Evolutionary conservation across 2,888 invertebrate genomes (phyloP).

Genomic region (Ichneumon xanthorius): DNA sequence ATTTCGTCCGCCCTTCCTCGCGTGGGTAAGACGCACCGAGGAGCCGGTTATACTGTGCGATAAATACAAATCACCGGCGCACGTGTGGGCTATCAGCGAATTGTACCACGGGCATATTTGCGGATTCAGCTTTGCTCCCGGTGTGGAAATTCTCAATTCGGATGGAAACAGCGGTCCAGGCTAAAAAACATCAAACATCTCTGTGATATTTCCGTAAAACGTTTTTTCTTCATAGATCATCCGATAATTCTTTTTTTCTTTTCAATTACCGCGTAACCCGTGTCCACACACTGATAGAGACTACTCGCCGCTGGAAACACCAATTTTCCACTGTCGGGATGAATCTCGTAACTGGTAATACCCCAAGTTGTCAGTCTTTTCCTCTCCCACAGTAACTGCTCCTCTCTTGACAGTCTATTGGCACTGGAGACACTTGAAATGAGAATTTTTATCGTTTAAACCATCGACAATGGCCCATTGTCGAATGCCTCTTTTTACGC

Average conservation of each 20-base stretch:
- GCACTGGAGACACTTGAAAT: constrained; percentile 84
- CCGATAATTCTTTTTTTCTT: neutral
- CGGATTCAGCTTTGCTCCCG: constrained; percentile 91
- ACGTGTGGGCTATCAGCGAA: constrained; percentile 95
- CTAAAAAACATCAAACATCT: constrained; percentile 78
- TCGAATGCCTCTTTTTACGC: neutral
- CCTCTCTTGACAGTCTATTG: constrained; percentile 92
- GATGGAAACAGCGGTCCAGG: constrained; percentile 89
- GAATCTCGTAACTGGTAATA: constrained; percentile 96
- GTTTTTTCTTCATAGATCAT: neutral
- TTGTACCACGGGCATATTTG: constrained; percentile 93
- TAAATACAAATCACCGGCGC: constrained; percentile 96
- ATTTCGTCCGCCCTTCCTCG: constrained; percentile 89
- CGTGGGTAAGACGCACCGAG: constrained; percentile 90
- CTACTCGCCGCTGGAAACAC: constrained; percentile 96
- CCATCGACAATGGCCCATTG: constrained; percentile 44
- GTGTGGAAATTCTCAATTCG: constrained; percentile 88
- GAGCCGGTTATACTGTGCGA: constrained; percentile 89
- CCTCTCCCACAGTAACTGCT: constrained; percentile 95
- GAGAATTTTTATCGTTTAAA: constrained; percentile 54
- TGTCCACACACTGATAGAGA: constrained; percentile 93
- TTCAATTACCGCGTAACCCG: constrained; percentile 88
- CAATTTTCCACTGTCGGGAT: constrained; percentile 92
- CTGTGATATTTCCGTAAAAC: neutral
- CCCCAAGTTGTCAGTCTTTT: constrained; percentile 97